Conservation (phyloP, 2,113 vertebrate species). For the Mastomys coucha region DNA sequence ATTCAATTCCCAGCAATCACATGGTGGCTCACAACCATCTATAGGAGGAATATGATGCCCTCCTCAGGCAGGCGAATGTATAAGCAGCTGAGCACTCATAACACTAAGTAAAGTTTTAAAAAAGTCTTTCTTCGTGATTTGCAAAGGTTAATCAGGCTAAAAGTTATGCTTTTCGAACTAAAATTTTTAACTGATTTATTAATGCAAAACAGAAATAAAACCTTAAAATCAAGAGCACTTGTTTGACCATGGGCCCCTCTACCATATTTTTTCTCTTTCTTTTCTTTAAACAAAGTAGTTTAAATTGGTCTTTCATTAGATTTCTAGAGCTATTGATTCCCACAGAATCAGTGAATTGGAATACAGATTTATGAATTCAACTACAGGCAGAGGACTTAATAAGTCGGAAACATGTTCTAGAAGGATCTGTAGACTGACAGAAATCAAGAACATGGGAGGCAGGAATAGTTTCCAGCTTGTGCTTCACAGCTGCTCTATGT, state of each 20-base stretch:
- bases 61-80: too few relatives aligned
- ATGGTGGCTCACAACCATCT: too few relatives aligned
- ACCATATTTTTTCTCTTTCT: not conserved
- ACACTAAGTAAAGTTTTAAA: too few relatives aligned
- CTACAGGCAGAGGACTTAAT: not conserved
- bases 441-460: not conserved
- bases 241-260: not conserved
- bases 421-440: too few relatives aligned
- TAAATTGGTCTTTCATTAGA: not conserved
- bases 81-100: too few relatives aligned
- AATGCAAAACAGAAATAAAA: not conserved
- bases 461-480: not conserved
- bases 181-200: not conserved
- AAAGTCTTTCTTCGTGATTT: not conserved
- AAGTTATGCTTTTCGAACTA: conserved; percentile 38
- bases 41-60: too few relatives aligned
- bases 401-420: conserved; percentile 48
- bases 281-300: not conserved
- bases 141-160: not conserved
- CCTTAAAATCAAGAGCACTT: not conserved
- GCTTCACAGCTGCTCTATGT: rapidly evolving
- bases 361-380: not conserved
- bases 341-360: not conserved
- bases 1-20: too few relatives aligned
- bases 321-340: conserved; percentile 36